Percentiles rank a stretch among this genome's conserved stretches.
These are phyloP conservation scores for Drosophila tripunctata DNA, from an alignment of 2,888 invertebrate species.

Conservation along the genomic window DNA sequence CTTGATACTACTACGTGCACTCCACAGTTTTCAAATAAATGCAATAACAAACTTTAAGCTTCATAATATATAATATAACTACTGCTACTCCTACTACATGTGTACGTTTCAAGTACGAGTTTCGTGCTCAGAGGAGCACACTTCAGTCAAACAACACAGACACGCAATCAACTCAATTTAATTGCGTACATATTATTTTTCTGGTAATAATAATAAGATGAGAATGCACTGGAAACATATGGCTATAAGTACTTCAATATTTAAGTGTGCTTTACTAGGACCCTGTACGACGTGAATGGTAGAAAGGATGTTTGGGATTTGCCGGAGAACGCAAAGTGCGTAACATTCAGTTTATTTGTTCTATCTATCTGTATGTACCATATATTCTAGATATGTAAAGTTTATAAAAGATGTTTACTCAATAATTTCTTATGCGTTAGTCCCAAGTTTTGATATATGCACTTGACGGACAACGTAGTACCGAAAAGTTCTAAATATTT, in stretches of 20 bases:
- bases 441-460: too few species aligned
- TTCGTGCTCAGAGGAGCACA: not conserved
- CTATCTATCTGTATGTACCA: too few species aligned
- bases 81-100: not conserved
- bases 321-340: not conserved
- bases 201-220: not conserved
- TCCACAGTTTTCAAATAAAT: not conserved
- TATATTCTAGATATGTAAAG: too few species aligned
- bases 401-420: too few species aligned
- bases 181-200: not conserved
- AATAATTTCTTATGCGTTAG: too few species aligned
- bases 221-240: not conserved
- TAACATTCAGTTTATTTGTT: too few species aligned
- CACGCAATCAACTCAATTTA: not conserved
- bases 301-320: not conserved
- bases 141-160: not conserved
- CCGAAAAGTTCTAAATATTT: too few species aligned
- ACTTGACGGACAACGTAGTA: too few species aligned
- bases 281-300: not conserved
- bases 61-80: too few species aligned
- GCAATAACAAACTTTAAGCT: not conserved
- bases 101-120: not conserved
- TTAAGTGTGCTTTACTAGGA: not conserved
- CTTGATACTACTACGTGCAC: not conserved
- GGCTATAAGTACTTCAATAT: not conserved